Evolutionary conservation across 1,140 invertebrate species (phyloP).

Genomic region (Drosophila lini): DNA sequence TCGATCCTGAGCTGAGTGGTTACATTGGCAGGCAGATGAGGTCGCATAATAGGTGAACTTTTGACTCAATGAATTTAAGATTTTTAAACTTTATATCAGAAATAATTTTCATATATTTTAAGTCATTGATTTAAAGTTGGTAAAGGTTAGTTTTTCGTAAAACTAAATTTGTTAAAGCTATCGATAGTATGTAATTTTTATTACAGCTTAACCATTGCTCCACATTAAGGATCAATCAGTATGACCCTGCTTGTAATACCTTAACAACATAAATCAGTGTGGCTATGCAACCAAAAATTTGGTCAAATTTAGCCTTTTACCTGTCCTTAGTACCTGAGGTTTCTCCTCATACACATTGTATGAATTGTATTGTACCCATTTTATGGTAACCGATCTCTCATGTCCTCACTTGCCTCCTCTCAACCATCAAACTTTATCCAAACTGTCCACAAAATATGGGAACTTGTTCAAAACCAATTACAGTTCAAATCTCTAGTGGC

Average conservation of each 20-base stretch:
- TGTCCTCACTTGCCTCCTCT: neutral
- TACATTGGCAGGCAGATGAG: slow-evolving; percentile 13
- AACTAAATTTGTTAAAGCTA: neutral
- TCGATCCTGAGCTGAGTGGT: slow-evolving; percentile 31
- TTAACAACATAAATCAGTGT: neutral
- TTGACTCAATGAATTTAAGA: neutral
- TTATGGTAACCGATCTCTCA: slow-evolving; percentile 13
- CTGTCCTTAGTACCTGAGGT: neutral
- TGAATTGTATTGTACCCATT: neutral
- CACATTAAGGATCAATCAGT: neutral
- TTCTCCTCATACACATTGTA: neutral
- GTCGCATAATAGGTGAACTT: neutral
- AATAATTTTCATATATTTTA: neutral
- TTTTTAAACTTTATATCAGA: neutral
- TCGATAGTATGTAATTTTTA: too few relatives aligned
- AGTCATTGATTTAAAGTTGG: neutral
- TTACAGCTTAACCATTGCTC: too few relatives aligned
- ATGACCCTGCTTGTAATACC: neutral
- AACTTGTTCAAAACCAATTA: slow-evolving; percentile 62
- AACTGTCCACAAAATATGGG: slow-evolving; percentile 49
- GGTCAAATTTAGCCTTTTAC: too few relatives aligned
- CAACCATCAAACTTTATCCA: slow-evolving; percentile 24
- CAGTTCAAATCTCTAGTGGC: slow-evolving; percentile 50
- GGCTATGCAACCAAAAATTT: neutral
- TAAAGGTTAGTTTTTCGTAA: too few relatives aligned